Base-by-base conservation (phyloP, 2,888 invertebrate genomes). In the Choreutis nemorana region DNA sequence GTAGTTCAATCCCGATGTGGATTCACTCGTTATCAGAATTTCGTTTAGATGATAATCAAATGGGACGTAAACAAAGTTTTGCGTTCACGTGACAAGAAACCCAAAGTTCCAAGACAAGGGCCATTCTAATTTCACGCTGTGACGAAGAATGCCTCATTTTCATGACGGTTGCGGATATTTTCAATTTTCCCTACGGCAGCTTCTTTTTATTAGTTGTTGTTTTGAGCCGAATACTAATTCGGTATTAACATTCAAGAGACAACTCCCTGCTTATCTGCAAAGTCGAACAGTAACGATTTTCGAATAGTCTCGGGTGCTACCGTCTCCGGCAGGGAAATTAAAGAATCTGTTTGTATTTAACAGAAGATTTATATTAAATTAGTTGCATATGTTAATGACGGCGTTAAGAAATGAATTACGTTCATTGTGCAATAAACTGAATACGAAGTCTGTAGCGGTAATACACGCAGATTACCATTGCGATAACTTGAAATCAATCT, bases 121-220 rank as follows among this genome's bases (percentile, higher is more conserved):
- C 55, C 48, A 60, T 62, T 64, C 65, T 67, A 70, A 73, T 73
- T 75, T 63, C 61, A 63, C 62, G 61, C 57, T 60, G 67, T 67
- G 68, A 71, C 63, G 65, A 61, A 67, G 64, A 65, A 56, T 53
- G 45, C 59, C 68, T 68, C 66, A 73, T 73, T 73, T 73, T 68
- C 71, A 59, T 71, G 70, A 65, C 63, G 65, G 66, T 63, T 70
- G 68, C 62, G 75, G 73, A 72, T 72, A 73, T 75, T 78, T 77
- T 78, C 77, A 75, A 78, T 77, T 77, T 72, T 70, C 72, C 59
- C 65, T 52, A 56, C 60, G 62, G 64, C 51, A 54, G 57, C 62
- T 59, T 60, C 66, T 63, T 75, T 75, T 73, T 75, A 75, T 77
- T 75, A 71, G 68, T 71, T 70, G 66, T 66, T 71, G 72, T 71